phyloP scores from a whole-genome alignment of 2,113 vertebrate species.

The Chauna torquata region DNA sequence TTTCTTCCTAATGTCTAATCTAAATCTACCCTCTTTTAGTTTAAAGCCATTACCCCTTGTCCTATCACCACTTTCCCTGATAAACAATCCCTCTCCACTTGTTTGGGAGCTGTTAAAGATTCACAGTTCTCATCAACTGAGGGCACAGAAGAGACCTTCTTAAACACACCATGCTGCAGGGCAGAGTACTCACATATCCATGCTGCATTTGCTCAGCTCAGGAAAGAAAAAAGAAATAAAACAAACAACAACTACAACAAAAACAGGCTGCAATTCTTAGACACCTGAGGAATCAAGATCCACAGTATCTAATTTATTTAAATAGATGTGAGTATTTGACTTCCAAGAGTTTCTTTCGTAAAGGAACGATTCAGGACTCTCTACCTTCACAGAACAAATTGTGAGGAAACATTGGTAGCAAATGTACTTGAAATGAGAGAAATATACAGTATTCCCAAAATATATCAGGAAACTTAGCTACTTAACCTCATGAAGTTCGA shows the following conservation, averaged over 20 bases:
- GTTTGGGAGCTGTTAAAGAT: neutral
- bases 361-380: neutral
- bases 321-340: neutral
- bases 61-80: no score
- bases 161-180: neutral
- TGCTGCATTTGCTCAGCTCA: neutral
- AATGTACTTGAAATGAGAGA: neutral
- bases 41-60: no score
- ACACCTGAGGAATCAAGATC: neutral
- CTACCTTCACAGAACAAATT: neutral
- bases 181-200: neutral
- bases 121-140: neutral
- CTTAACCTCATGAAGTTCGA: neutral
- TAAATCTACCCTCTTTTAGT: no score
- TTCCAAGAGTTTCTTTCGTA: neutral
- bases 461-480: neutral
- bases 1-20: no score
- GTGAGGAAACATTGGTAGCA: neutral
- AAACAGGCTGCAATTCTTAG: neutral
- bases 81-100: neutral
- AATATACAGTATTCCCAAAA: neutral
- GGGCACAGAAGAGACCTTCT: neutral
- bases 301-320: neutral
- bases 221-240: no score
- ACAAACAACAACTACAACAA: neutral